Conservation (phyloP, 2,113 vertebrate species). For the Cinclus cinclus region DNA sequence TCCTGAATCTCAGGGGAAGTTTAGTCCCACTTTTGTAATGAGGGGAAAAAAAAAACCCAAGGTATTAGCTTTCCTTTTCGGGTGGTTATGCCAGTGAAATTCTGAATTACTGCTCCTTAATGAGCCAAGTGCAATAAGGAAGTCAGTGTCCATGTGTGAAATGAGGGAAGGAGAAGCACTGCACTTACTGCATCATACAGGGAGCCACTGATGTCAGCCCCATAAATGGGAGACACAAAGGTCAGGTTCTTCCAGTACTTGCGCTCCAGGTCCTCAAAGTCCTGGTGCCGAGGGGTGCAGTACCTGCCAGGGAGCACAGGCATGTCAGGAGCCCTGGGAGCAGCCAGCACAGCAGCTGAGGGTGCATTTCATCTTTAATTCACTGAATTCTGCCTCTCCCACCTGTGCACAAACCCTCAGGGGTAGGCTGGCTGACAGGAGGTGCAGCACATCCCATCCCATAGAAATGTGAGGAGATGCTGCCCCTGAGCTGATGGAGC, state of each 20-base stretch:
- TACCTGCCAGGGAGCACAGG: conserved; percentile 75
- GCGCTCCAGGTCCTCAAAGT: conserved; percentile 95
- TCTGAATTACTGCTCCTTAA: not conserved
- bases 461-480: accelerated
- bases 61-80: not conserved
- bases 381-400: accelerated
- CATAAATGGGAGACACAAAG: conserved; percentile 94
- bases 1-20: not conserved
- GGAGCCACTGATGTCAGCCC: conserved; percentile 94
- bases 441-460: not conserved
- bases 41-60: not conserved
- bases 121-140: not conserved
- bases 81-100: not conserved
- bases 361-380: too few species aligned
- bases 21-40: not conserved
- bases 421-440: not conserved
- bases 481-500: not conserved
- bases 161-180: not conserved
- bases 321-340: not conserved
- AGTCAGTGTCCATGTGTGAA: not conserved
- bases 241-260: conserved; percentile 99
- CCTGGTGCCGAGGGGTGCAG: conserved; percentile 93
- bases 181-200: conserved; percentile 91
- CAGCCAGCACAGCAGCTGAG: not conserved
- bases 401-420: not conserved